Evolutionary conservation across 2,113 vertebrate species (phyloP).

Genomic region (Caretta caretta): DNA sequence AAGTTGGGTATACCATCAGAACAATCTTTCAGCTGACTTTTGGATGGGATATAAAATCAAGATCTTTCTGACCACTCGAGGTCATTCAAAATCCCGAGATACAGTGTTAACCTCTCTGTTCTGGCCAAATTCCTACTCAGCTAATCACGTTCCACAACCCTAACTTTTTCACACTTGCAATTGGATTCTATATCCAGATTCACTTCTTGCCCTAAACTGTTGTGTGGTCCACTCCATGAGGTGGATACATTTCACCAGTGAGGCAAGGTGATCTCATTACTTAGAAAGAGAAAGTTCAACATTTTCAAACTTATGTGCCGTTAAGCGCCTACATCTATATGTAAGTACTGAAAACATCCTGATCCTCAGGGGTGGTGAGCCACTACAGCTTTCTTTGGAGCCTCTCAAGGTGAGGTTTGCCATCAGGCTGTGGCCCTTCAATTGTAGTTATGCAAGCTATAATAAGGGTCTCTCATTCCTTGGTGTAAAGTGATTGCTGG

Average conservation of each 20-base stretch:
- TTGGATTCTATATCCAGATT: neutral
- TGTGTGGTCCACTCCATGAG: neutral
- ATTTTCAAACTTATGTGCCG: neutral
- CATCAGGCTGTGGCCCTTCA: neutral
- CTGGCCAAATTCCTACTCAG: neutral
- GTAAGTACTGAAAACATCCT: neutral
- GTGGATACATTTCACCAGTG: neutral
- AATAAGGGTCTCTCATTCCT: neutral
- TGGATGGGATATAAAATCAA: neutral
- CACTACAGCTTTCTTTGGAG: neutral
- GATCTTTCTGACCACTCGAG: neutral
- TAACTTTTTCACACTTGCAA: neutral
- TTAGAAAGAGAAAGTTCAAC: neutral
- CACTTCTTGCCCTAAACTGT: neutral
- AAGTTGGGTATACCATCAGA: neutral
- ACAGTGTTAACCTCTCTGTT: neutral
- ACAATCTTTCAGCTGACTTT: neutral
- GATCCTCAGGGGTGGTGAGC: neutral
- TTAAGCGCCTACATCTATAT: neutral
- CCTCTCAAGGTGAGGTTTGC: neutral
- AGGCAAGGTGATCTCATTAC: neutral
- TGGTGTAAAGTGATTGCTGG: neutral
- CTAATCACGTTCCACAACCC: neutral
- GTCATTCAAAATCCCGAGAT: neutral
- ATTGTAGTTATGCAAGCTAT: neutral